Conservation (phyloP, 2,888 invertebrate genomes). For the Epiblema foenella region DNA sequence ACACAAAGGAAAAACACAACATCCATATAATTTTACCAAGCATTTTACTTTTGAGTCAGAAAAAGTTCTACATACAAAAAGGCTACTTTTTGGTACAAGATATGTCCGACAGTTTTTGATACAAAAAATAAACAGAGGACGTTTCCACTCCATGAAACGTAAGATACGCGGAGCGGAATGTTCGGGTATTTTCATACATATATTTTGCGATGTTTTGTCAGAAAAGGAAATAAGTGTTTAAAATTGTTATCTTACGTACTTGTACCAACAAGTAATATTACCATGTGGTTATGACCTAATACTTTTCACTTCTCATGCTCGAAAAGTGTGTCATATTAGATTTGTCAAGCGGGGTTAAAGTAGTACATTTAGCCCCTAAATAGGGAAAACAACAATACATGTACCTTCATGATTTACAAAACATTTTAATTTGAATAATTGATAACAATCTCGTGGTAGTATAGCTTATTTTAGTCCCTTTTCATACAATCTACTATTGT, state of each 20-base stretch:
- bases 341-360: too few species aligned
- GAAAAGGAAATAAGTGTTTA: conserved; percentile 21
- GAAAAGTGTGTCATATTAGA: too few species aligned
- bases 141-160: conserved; percentile 15
- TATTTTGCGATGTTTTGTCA: conserved; percentile 24
- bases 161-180: conserved; percentile 27
- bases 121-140: conserved; percentile 23
- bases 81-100: conserved; percentile 17
- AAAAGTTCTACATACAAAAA: conserved; percentile 16
- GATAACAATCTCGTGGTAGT: too few species aligned
- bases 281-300: too few species aligned
- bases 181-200: conserved; percentile 24
- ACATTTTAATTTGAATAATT: too few species aligned
- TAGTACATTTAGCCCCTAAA: too few species aligned
- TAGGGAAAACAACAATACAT: too few species aligned
- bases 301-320: too few species aligned
- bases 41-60: not conserved
- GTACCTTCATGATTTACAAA: too few species aligned
- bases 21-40: conserved; percentile 12
- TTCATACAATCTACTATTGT: too few species aligned
- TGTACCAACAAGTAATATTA: too few species aligned
- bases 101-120: conserved; percentile 25
- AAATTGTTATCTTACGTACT: conserved; percentile 15
- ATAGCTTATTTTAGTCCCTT: too few species aligned
- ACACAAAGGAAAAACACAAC: conserved; percentile 13